phyloP scores from a whole-genome alignment of 2,888 invertebrate species.

The Chaitophorus viminalis region DNA sequence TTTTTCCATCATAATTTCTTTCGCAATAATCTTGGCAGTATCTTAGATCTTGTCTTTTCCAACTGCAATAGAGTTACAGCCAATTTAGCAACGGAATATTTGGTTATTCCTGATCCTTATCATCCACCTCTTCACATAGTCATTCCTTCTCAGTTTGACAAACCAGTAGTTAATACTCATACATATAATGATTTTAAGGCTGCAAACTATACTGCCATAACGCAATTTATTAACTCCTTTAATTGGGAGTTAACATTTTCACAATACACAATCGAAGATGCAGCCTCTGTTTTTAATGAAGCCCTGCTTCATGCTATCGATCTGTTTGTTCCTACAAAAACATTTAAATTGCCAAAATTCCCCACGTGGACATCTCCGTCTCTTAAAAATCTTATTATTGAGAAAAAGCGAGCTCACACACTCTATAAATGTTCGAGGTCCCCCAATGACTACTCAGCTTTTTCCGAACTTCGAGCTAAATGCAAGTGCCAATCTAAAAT shows the following conservation, averaged over 20 bases:
- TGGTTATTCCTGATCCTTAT: too few relatives aligned
- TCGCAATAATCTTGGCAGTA: neutral
- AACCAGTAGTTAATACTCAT: neutral
- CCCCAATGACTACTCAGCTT: neutral
- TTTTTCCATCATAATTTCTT: neutral
- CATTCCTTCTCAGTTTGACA: neutral
- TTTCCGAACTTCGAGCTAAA: neutral
- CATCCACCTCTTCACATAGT: constrained; percentile 10
- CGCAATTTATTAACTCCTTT: constrained; percentile 11
- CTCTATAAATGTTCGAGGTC: neutral
- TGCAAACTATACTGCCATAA: neutral
- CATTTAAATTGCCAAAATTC: neutral
- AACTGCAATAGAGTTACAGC: neutral
- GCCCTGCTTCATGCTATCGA: neutral
- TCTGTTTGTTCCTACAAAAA: constrained; percentile 2
- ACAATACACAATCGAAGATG: neutral
- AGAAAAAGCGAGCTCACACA: neutral
- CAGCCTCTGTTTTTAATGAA: constrained; percentile 18
- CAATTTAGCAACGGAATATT: neutral
- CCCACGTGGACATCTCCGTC: neutral
- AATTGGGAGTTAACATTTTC: neutral
- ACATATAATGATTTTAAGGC: neutral
- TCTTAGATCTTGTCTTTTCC: neutral
- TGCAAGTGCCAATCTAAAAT: neutral
- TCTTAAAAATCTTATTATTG: neutral